These are phyloP conservation scores for Linnaemya tessellans DNA, from an alignment of 2,888 invertebrate genomes.

Conservation along the genomic window DNA sequence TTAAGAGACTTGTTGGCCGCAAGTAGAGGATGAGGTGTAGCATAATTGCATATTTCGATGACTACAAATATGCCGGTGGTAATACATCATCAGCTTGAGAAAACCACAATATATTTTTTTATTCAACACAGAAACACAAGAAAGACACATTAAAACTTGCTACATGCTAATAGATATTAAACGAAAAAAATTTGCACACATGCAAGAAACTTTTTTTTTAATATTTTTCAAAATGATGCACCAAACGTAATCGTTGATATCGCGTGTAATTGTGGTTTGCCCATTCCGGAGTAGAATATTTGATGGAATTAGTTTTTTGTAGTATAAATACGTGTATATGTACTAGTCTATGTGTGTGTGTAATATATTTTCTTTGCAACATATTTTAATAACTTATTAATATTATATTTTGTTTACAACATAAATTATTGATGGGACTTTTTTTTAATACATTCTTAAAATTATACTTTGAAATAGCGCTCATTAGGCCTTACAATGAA, in stretches of 20 bases:
- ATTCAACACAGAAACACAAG: conserved; percentile 2
- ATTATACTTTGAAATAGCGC: no score
- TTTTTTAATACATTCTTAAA: no score
- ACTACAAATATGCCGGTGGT: conserved; percentile 24
- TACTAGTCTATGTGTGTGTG: no score
- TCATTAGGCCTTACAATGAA: no score
- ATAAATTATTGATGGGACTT: no score
- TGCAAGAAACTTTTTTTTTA: neutral
- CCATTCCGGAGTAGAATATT: neutral
- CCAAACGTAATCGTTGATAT: neutral
- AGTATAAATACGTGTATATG: neutral
- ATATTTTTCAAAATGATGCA: conserved; percentile 1
- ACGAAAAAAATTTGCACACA: neutral
- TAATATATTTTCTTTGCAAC: no score
- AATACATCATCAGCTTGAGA: conserved; percentile 33
- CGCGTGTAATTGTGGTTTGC: neutral
- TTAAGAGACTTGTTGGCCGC: no score
- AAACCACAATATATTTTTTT: neutral
- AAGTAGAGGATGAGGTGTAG: conserved; percentile 22
- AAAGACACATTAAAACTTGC: conserved; percentile 7
- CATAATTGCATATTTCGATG: conserved; percentile 4
- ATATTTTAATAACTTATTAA: no score
- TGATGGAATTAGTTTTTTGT: neutral
- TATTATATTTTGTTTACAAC: no score
- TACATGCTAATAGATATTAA: neutral